Conservation (phyloP, 1,140 invertebrate species). For the Brachionus rubens region DNA sequence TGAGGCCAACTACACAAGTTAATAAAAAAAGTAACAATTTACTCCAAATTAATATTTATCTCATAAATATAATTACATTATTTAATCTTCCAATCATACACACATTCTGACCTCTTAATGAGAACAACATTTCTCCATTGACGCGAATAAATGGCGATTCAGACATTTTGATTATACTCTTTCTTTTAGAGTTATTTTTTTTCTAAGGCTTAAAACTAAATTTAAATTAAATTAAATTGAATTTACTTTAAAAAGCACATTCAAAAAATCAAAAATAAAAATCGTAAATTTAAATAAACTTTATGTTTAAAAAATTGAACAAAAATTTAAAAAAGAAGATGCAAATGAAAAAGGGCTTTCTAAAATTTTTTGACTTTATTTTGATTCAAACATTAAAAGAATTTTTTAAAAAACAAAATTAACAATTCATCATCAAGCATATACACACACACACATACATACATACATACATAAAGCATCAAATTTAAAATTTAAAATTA, state of each 20-base stretch:
- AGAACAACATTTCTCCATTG: conserved; percentile 13
- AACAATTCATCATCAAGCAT: not conserved
- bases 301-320: too few species aligned
- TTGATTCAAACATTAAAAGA: not conserved
- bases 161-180: conserved; percentile 32
- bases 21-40: not conserved
- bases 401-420: not conserved
- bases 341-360: too few species aligned
- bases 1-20: not conserved
- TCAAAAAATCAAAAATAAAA: not conserved
- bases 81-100: conserved; percentile 36
- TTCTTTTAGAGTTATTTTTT: too few species aligned
- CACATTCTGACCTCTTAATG: conserved; percentile 17
- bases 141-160: conserved; percentile 29
- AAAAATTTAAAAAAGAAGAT: too few species aligned
- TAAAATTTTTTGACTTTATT: too few species aligned
- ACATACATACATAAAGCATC: not conserved
- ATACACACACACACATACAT: not conserved
- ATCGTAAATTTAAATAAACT: too few species aligned
- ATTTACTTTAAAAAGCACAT: conserved; percentile 28
- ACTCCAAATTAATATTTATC: not conserved
- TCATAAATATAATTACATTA: not conserved
- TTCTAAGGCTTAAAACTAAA: too few species aligned
- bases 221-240: too few species aligned
- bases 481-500: too few species aligned